Base-by-base conservation (phyloP, 1,140 invertebrate species). In the Gryon sp. region DNA sequence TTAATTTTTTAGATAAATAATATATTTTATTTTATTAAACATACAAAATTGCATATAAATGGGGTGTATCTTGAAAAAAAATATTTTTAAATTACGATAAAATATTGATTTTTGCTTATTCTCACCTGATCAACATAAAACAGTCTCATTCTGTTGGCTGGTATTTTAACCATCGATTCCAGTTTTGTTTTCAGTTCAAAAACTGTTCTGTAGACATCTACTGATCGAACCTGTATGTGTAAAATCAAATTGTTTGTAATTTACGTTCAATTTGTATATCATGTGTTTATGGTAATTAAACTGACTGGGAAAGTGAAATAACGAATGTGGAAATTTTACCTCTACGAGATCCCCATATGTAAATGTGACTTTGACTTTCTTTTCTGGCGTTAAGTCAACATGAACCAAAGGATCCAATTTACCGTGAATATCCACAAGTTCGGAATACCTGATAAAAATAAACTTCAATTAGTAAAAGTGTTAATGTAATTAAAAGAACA, bases 351-450 rank as follows among this genome's bases (percentile, higher is more conserved):
- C 92, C 18, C 93, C 94, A 83, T 92, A 96, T 3, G 92, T 94
- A 80, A 97, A 93, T 22, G 92, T 92, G 32, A 97, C 94, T 90
- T 95, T 94, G 32, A 96, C 95, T 63, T 93, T 91, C 84, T 95
- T 96, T 83, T 96, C 94, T 3, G 95, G 95, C 76, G 93, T 91
- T 45, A 97, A 89, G 88, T 96, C 94, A 18, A 98, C 92, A 74
- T 95, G 93, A 26, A 96, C 95, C 76, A 97, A 88, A 2, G 95
- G 95, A 87, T 96, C 94, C 41, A 97, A 89, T 87, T 96, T 94
- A 52, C 96, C 96, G 83, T 97, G 95, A 73, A 95, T 92, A 19
- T 90, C 90, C 22, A 95, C 90, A 24, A 97, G 88, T 86, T 96
- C 95, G 80, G 91, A 91, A 83, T 96, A 97, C 78, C 95, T 95